These are phyloP conservation scores for Pluvialis apricaria DNA, from an alignment of 2,113 vertebrate species.

Conservation along the genomic window DNA sequence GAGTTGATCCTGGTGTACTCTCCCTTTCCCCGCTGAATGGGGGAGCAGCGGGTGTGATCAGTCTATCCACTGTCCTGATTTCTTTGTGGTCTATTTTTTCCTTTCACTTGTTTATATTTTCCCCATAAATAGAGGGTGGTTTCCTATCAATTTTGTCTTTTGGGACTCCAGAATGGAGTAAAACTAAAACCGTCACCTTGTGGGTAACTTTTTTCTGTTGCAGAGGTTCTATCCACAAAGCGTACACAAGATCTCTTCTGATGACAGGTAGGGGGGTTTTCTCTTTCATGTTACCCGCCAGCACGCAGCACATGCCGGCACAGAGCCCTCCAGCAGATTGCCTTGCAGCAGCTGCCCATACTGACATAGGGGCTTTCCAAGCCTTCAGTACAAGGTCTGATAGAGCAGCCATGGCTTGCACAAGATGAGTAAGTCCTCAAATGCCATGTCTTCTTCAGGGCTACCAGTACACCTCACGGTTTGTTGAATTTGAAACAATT, in stretches of 20 bases:
- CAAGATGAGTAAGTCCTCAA: neutral
- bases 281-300: neutral
- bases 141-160: neutral
- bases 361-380: rapidly evolving
- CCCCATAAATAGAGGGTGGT: neutral
- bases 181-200: neutral
- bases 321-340: neutral
- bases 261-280: neutral
- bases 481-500: neutral
- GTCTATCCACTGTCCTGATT: neutral
- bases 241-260: rapidly evolving
- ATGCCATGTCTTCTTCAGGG: too few relatives aligned
- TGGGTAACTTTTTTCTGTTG: neutral
- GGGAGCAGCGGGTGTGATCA: neutral
- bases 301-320: too few relatives aligned
- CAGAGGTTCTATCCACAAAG: neutral
- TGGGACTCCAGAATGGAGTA: neutral
- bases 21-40: neutral
- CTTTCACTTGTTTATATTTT: neutral
- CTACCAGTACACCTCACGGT: neutral
- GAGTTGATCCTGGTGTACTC: neutral
- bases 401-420: neutral
- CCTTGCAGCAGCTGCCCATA: neutral
- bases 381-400: too few relatives aligned
- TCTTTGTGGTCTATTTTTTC: neutral